Percentiles rank a stretch among this genome's conserved stretches.
Conservation (phyloP, 30 jellyfish, hydroid and myxozoan genomes). For the Turritopsis rubra region DNA sequence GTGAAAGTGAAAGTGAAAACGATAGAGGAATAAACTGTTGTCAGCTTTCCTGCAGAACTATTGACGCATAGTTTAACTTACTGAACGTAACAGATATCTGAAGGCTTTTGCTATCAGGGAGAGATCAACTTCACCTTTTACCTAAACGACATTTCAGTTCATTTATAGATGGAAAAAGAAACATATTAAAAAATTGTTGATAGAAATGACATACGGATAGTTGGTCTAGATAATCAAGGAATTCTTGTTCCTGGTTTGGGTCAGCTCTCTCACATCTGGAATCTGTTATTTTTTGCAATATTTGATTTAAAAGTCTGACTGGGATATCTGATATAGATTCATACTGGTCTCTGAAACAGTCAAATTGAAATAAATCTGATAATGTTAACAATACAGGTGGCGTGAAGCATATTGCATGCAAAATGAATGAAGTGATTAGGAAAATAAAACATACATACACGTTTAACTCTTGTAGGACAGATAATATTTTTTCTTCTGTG, state of each 20-base stretch:
- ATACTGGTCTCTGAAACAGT: slow-evolving; percentile 17
- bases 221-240: slow-evolving; percentile 10
- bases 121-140: slow-evolving; percentile 1
- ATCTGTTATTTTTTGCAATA: slow-evolving; percentile 3
- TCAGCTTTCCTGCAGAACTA: not conserved
- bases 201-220: not conserved
- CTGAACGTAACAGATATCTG: slow-evolving; percentile 18
- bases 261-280: not conserved
- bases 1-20: not conserved
- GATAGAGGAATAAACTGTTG: too few relatives aligned
- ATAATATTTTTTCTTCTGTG: not conserved
- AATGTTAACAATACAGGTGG: not conserved
- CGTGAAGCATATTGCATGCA: not conserved
- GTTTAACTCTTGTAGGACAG: not conserved
- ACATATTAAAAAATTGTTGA: not conserved
- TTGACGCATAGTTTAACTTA: not conserved
- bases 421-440: too few relatives aligned
- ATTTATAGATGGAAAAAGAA: not conserved
- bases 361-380: too few relatives aligned
- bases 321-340: slow-evolving; percentile 18
- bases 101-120: slow-evolving; percentile 12
- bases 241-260: slow-evolving; percentile 28
- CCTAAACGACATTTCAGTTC: not conserved
- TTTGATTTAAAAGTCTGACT: slow-evolving; percentile 4
- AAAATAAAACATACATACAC: slow-evolving; percentile 15